Percentiles rank a stretch among this genome's conserved stretches.
phyloP scores from a whole-genome alignment of 2,888 invertebrate species.

The Tanypteryx hageni region DNA sequence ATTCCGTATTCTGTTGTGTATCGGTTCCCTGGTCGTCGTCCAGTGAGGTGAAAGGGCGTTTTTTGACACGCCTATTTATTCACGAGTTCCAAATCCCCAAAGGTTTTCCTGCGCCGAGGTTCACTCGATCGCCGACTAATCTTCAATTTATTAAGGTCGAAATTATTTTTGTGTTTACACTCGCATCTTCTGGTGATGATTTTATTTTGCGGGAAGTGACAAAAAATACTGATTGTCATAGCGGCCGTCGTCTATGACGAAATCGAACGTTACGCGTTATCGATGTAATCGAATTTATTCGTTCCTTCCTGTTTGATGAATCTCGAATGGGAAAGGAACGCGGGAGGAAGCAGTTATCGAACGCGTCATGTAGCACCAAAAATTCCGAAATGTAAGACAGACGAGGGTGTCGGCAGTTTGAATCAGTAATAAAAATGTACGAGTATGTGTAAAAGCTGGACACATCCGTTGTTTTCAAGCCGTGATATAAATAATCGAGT shows the following conservation, averaged over 20 bases:
- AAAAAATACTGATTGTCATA: neutral
- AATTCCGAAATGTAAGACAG: too few species aligned
- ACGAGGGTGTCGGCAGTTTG: too few species aligned
- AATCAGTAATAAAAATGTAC: too few species aligned
- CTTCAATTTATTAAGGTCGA: neutral
- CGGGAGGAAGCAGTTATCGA: neutral
- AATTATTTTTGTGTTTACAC: neutral
- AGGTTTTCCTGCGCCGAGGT: neutral
- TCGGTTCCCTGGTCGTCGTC: neutral
- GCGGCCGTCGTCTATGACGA: neutral
- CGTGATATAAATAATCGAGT: too few species aligned
- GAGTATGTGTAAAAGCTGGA: too few species aligned
- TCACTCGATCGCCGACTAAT: neutral
- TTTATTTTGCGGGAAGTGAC: neutral
- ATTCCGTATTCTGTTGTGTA: neutral
- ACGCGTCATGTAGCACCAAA: too few species aligned
- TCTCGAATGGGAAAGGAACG: neutral
- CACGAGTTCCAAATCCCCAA: neutral
- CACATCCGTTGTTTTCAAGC: too few species aligned
- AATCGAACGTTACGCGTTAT: neutral
- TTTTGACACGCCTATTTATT: neutral
- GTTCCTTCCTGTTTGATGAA: neutral
- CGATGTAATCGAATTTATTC: neutral
- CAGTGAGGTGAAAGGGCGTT: neutral
- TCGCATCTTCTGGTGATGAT: neutral